phyloP scores from a whole-genome alignment of 2,888 invertebrate species.

The Melinopterus prodromus region DNA sequence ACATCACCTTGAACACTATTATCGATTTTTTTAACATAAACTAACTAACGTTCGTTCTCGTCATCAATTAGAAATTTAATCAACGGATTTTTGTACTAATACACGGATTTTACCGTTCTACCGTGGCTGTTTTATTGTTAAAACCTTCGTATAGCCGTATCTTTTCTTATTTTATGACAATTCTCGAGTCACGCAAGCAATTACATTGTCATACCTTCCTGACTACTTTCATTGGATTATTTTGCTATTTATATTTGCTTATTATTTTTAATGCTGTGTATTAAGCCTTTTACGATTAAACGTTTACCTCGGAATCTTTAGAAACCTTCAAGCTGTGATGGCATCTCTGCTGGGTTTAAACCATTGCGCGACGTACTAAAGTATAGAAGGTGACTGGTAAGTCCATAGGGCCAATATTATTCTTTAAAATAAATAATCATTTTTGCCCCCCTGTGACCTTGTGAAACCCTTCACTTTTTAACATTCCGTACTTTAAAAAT shows the following conservation, averaged over 20 bases:
- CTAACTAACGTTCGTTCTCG: not conserved
- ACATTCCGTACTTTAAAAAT: too few relatives aligned
- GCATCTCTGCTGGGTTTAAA: not conserved
- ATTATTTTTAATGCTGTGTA: not conserved
- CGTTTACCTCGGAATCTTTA: not conserved
- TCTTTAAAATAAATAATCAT: too few relatives aligned
- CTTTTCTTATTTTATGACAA: not conserved
- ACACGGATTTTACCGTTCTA: too few relatives aligned
- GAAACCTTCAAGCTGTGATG: not conserved
- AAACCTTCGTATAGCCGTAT: not conserved
- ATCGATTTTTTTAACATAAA: not conserved
- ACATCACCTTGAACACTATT: not conserved
- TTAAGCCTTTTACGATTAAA: not conserved
- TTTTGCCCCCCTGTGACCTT: too few relatives aligned
- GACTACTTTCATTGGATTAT: not conserved
- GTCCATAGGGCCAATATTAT: too few relatives aligned
- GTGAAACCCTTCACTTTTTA: too few relatives aligned
- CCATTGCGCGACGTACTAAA: too few relatives aligned
- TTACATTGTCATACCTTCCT: not conserved
- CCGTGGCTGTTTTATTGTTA: too few relatives aligned
- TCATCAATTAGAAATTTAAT: constrained; percentile 4
- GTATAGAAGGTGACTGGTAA: too few relatives aligned
- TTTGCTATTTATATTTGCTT: not conserved
- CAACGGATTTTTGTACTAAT: not conserved
- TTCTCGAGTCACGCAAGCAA: not conserved